A percentile compares a stretch with the other conserved stretches of the same genome.
These are phyloP conservation scores for Eublepharis macularius DNA, from an alignment of 2,113 vertebrate genomes.

Conservation along the genomic window DNA sequence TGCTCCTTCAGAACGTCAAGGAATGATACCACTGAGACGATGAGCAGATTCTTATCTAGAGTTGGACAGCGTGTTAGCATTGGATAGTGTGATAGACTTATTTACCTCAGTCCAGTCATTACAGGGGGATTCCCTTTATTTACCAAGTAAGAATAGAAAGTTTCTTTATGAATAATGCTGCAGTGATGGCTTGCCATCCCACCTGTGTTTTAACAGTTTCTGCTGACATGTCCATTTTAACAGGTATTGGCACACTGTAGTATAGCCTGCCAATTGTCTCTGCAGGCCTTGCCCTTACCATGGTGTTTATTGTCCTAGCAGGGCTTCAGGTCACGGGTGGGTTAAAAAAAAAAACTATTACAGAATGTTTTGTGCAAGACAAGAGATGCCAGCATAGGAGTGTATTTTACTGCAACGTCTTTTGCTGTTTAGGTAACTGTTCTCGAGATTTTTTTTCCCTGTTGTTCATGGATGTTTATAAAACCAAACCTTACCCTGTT, in stretches of 20 bases:
- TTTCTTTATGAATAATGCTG: neutral
- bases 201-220: neutral
- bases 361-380: neutral
- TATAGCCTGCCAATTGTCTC: neutral
- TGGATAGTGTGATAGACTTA: constrained; percentile 30
- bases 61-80: constrained; percentile 31
- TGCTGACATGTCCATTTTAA: neutral
- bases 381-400: neutral
- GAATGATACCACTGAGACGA: constrained; percentile 73
- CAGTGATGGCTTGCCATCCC: neutral
- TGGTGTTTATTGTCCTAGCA: neutral
- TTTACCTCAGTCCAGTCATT: constrained; percentile 53
- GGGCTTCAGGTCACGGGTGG: neutral
- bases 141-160: neutral
- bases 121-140: neutral
- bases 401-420: neutral
- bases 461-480: constrained; percentile 47
- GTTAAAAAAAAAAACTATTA: neutral
- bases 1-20: constrained; percentile 92
- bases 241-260: neutral
- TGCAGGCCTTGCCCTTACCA: neutral
- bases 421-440: neutral
- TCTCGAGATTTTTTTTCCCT: constrained; percentile 39
- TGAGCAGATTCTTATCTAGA: constrained; percentile 10
- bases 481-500: constrained; percentile 36